These are phyloP conservation scores for Hyla sarda DNA, from an alignment of 2,113 vertebrate genomes.

Conservation along the genomic window DNA sequence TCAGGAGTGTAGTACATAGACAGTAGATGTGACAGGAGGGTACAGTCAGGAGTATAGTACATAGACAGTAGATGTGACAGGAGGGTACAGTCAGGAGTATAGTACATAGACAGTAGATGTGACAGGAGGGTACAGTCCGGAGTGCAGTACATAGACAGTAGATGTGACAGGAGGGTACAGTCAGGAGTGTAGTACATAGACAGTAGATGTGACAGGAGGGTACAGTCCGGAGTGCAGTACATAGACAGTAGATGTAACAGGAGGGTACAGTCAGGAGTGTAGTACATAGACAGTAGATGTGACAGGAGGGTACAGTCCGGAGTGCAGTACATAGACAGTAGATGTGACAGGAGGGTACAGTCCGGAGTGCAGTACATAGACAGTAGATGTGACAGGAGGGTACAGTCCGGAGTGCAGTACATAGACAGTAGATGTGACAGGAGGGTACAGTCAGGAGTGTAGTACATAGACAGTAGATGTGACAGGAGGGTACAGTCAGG, in stretches of 20 bases:
- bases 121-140: neutral
- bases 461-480: neutral
- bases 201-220: neutral
- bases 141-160: neutral
- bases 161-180: neutral
- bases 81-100: neutral
- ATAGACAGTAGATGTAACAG: conserved; percentile 3
- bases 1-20: neutral
- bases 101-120: neutral
- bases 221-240: neutral
- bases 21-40: neutral
- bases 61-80: neutral
- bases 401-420: neutral
- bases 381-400: neutral
- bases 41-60: neutral
- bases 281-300: neutral
- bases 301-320: neutral
- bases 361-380: neutral
- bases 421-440: neutral
- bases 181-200: neutral
- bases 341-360: neutral
- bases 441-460: neutral
- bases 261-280: neutral
- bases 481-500: neutral
- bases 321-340: neutral